A percentile compares a stretch with the other conserved stretches of the same genome.
phyloP scores from a whole-genome alignment of 2,797 vertebrate genomes.

The Brachyrhaphis roseni region DNA sequence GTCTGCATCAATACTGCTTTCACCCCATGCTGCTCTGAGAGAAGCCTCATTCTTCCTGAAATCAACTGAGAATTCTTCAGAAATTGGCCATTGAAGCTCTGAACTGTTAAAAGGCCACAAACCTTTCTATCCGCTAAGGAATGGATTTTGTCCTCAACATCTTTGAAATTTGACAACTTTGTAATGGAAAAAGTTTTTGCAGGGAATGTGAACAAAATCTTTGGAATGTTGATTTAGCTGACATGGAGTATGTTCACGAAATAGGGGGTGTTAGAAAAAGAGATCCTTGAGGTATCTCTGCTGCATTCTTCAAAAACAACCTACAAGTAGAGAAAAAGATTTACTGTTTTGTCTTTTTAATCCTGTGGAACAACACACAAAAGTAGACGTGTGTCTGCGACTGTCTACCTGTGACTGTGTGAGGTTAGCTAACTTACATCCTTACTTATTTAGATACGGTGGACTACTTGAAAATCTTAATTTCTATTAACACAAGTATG shows the following conservation, averaged over 20 bases:
- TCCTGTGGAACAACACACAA: background rate
- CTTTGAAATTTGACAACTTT: conserved; percentile 3
- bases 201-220: background rate
- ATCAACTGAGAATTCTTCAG: conserved; percentile 45
- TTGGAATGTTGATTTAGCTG: background rate
- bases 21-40: conserved; percentile 24
- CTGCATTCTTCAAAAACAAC: conserved; percentile 4
- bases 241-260: background rate
- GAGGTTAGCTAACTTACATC: background rate
- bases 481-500: background rate
- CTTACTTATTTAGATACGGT: too few species aligned
- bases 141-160: conserved; percentile 18
- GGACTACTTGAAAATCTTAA: background rate
- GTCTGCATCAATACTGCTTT: conserved; percentile 50
- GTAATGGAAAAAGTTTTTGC: conserved; percentile 12
- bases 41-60: conserved; percentile 28
- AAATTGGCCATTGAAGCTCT: conserved; percentile 47
- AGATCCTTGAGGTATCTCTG: background rate
- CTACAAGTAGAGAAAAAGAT: background rate
- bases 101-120: conserved; percentile 30
- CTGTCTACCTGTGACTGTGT: background rate
- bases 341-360: background rate
- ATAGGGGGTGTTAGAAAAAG: background rate
- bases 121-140: conserved; percentile 16
- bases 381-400: background rate